Conservation (phyloP, 2,888 invertebrate species). For the Molanna angustata region DNA sequence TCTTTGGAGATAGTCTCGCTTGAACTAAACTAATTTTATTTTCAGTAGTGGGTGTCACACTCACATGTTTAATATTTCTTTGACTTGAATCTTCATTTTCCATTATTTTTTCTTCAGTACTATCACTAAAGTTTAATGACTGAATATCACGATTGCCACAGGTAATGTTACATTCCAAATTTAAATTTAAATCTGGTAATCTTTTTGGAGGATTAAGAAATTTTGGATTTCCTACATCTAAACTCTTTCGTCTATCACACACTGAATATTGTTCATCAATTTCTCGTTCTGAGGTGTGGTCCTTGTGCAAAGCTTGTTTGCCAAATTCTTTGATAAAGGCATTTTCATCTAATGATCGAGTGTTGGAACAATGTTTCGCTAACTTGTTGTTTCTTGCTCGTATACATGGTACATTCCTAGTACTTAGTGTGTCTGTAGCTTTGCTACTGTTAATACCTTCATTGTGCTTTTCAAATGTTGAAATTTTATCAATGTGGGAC, state of each 20-base stretch:
- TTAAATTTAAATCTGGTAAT: slow-evolving; percentile 48
- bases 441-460: slow-evolving; percentile 36
- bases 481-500: slow-evolving; percentile 25
- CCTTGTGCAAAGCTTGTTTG: slow-evolving; percentile 34
- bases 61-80: slow-evolving; percentile 37
- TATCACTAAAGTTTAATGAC: slow-evolving; percentile 28
- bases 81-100: slow-evolving; percentile 35
- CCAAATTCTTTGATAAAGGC: slow-evolving; percentile 70
- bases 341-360: slow-evolving; percentile 70
- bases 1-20: slow-evolving; percentile 44
- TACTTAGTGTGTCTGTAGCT: slow-evolving; percentile 35
- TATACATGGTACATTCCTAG: slow-evolving; percentile 55
- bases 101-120: slow-evolving; percentile 6
- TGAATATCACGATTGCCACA: slow-evolving; percentile 13
- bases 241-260: slow-evolving; percentile 56
- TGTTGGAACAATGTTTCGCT: slow-evolving; percentile 61
- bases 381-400: slow-evolving; percentile 53
- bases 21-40: slow-evolving; percentile 62
- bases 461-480: slow-evolving; percentile 41
- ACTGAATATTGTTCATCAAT: slow-evolving; percentile 36
- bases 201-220: slow-evolving; percentile 56
- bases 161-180: slow-evolving; percentile 34
- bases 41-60: slow-evolving; percentile 59
- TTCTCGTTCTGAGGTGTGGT: slow-evolving; percentile 35
- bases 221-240: slow-evolving; percentile 61